Evolutionary conservation across 2,888 invertebrate species (phyloP), one percentile per base, ranked within the genome.

Genomic region (Synanthedon andrenaeformis): DNA sequence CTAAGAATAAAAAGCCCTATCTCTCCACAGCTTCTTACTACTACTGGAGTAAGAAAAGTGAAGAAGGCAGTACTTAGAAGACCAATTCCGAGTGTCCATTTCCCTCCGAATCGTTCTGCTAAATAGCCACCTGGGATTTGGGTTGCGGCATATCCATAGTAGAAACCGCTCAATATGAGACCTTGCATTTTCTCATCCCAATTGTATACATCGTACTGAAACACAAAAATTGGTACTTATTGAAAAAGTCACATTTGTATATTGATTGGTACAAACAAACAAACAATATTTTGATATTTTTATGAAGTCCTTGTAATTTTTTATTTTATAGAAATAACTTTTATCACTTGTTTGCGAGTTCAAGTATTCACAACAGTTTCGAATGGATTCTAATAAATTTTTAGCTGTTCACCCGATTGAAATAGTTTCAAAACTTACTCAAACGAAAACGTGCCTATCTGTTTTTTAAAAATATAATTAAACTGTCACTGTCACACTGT

Each of bases 51-150:
- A 0, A 96, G 72, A 51, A 96, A 79, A 0, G 96, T 96, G 61
- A 96, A 93, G 3, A 96, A 64, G 0, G 95, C 94, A 0, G 96
- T 95, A 41, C 92, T 92, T 1, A 96, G 81, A 41, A 96, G 90
- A 12, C 96, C 96, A 51, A 94, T 67, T 0, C 94, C 94, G n/a
- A 96, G 83, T 0, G 94, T 91, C 88, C 94, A 93, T 80, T 96
- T 96, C 8, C 95, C 96, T 19, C 96, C 96, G 59, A 93, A 93
- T 64, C 89, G 92, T 62, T 94, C 94, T 0, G 96, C 93, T 53
- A 96, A 73, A 60, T 93, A 89, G 42, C 95, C 96, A 17, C 95
- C 96, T 0, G 95, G 96, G 4, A 96, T 82, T 72, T 96, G 96
- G 0, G 95, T 95, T 0, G 94, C 74, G 8, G 95, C 91, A 72